These are phyloP conservation scores for Ceyx margarethae DNA, from an alignment of 2,113 vertebrate species.

Conservation along the genomic window DNA sequence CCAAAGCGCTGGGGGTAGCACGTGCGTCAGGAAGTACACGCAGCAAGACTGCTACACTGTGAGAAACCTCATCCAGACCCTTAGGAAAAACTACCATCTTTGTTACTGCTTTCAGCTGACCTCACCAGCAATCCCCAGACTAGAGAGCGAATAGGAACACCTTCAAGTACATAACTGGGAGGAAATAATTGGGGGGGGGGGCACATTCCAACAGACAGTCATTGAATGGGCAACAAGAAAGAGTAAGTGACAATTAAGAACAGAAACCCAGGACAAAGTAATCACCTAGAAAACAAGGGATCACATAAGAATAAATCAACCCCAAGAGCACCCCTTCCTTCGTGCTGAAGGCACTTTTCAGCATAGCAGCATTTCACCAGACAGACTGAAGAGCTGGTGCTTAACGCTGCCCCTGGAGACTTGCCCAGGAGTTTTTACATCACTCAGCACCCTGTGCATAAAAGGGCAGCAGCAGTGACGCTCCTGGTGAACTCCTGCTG, in stretches of 20 bases:
- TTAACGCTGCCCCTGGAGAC: background rate
- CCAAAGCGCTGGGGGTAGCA: background rate
- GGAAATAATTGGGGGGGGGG: background rate
- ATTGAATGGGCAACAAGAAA: background rate
- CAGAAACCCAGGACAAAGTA: background rate
- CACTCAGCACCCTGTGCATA: background rate
- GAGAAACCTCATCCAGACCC: background rate
- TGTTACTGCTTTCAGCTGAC: background rate
- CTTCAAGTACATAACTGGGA: background rate
- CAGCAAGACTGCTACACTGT: fast-evolving
- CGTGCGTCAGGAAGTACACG: background rate
- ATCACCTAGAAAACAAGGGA: background rate
- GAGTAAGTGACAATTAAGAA: background rate
- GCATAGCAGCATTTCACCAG: background rate
- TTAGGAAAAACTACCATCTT: background rate
- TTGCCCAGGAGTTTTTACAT: constrained; percentile 1
- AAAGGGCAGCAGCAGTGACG: background rate
- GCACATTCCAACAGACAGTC: background rate
- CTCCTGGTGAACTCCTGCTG: background rate
- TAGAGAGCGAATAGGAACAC: background rate
- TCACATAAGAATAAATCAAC: background rate
- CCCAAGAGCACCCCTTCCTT: background rate
- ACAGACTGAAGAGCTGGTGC: background rate
- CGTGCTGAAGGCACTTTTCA: background rate
- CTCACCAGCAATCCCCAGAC: background rate